Evolutionary conservation across 2,797 vertebrate species (phyloP), one percentile per base, ranked within the genome.

Genomic region (Clarias fuscus): DNA sequence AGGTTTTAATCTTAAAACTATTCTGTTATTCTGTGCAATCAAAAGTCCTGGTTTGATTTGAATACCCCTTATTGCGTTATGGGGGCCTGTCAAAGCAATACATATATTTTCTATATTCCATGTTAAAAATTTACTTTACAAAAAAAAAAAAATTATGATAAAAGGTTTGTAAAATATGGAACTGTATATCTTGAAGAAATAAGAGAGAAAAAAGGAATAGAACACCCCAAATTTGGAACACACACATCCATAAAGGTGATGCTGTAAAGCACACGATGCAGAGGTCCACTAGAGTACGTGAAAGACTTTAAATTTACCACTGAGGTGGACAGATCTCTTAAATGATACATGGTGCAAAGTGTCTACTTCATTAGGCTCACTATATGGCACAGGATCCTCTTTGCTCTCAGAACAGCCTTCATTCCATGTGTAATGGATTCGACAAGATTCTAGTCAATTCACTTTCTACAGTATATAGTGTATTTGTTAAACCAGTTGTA

Each of bases 91-190:
- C 40, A 73, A 22, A 48, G 68, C 15, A 30, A 68, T 30, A 8
- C 15, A 30, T 68, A 5, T 33, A 6, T 68, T 33, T 72, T 40
- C 4, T 22, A 43, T 72, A 22, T 70, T 53, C 48, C 48, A 40
- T 72, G 8, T 43, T 37, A 40, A 70, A 18, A 37, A 0, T 33
- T 2, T 2, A 1, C 13, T 68, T 33, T 68, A 15, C 1, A 33
- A 33, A 33, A 18, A 33, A 33, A 33, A 33, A 33, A 33, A 33
- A 33, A 33, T 20, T 37, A 22, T 71, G 68, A 11, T 24, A 53
- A 78, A 82, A 87, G 8, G 64, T 82, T 18, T 64, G 78, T 64
- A 88, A 84, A 0, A 84, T 82, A 6, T 89, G 88, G 86, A 88
- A 86, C 72, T 59, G 56, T 56, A 84, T 86, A 18, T 86, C 86